Evolutionary conservation across 2,113 vertebrate genomes (phyloP), one percentile per base, ranked within the genome.

Genomic region (Bucco capensis): DNA sequence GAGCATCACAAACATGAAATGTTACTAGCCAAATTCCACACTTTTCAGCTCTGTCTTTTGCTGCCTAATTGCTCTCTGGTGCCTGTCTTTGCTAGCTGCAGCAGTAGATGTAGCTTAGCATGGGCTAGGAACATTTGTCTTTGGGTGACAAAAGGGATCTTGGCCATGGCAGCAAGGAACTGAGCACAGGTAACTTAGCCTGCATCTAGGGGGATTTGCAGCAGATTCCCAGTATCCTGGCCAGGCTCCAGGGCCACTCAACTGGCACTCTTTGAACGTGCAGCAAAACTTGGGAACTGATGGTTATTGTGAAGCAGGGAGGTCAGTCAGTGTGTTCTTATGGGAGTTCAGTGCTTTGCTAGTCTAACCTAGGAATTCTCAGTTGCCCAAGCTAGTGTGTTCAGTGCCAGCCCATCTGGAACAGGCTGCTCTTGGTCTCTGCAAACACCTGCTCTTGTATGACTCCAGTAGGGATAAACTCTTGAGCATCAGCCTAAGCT

Each of bases 371-470:
- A 2, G 19, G 21, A n/a, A 6, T 50, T 56, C 30, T 64, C 86
- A 67, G 1, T 27, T 25, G 71, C 27, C 38, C 67, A 35, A 50
- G 79, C 3, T 23, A 35, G 37, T 16, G 40, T 40, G n/a, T n/a
- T 70, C 14, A 10, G 6, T 23, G 76, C 47, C 91, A 94, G 1
- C n/a, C 62, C 19, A 2, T 67, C 74, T 90, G 88, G 88, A 62
- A 58, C 33, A 56, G 60, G 49, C 44, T 86, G 30, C 44, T 67
- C 5, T 56, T 77, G 86, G 83, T 92, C 80, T 86, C 44, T 92
- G 86, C 65, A n/a, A 79, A 72, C 89, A 92, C 61, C 91, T 94
- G 86, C 70, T 84, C 31, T 19, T 53, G 14, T 6, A 28, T 18
- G 38, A 35, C 10, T 71, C 77, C 89, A 75, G 1, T 7, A 69